A percentile compares a stretch with the other conserved stretches of the same genome.
Evolutionary conservation across 2,113 vertebrate genomes (phyloP).

Genomic region (Meles meles): DNA sequence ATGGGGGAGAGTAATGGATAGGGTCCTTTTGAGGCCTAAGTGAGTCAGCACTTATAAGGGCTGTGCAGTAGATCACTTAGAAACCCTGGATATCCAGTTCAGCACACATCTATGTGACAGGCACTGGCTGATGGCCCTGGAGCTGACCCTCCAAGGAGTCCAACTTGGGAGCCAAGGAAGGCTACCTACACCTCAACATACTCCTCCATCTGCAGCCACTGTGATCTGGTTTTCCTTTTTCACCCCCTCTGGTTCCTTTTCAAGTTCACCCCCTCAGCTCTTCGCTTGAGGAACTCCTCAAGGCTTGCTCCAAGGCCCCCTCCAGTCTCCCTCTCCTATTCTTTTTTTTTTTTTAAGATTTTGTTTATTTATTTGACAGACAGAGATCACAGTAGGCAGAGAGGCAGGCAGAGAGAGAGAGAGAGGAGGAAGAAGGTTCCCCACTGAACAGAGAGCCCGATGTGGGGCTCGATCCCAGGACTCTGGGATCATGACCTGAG

Average conservation of each 20-base stretch:
- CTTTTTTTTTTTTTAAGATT: too few species aligned
- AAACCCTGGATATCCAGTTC: not conserved
- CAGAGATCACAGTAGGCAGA: too few species aligned
- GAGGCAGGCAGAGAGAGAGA: too few species aligned
- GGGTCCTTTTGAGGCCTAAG: not conserved
- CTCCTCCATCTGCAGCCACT: not conserved
- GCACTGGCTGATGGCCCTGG: not conserved
- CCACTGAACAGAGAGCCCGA: too few species aligned
- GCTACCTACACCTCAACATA: too few species aligned
- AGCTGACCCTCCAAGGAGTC: not conserved
- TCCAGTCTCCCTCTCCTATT: not conserved
- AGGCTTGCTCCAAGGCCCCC: not conserved
- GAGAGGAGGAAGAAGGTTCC: too few species aligned
- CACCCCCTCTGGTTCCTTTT: not conserved
- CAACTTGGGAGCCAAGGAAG: not conserved
- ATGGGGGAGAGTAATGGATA: too few species aligned
- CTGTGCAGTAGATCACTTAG: not conserved
- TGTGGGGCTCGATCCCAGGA: too few species aligned
- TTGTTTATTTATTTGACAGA: too few species aligned
- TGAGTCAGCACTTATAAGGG: not conserved
- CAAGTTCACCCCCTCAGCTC: not conserved
- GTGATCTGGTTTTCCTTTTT: not conserved
- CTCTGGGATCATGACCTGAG: too few species aligned
- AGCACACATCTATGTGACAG: not conserved
- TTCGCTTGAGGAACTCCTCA: not conserved